Conservation (phyloP, 2,797 vertebrate species). For the Scleropages formosus region DNA sequence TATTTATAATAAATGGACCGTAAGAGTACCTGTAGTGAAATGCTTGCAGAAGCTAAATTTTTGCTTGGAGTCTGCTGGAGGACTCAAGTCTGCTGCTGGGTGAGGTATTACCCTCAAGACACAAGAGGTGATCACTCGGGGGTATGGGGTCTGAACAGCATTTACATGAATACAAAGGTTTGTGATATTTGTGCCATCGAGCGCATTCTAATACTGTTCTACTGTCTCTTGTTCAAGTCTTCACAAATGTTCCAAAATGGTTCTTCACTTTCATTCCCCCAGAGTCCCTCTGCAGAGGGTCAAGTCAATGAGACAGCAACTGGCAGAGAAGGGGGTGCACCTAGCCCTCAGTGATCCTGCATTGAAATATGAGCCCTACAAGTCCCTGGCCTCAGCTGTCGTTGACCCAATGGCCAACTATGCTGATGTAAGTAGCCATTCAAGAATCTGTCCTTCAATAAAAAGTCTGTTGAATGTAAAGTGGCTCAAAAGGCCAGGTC, state of each 20-base stretch:
- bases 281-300: conserved; percentile 68
- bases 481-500: neutral
- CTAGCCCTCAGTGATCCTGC: conserved; percentile 53
- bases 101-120: too few relatives aligned
- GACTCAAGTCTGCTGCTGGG: too few relatives aligned
- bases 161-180: too few relatives aligned
- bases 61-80: too few relatives aligned
- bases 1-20: too few relatives aligned
- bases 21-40: too few relatives aligned
- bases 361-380: conserved; percentile 55
- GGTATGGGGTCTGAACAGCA: too few relatives aligned
- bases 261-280: neutral
- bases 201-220: neutral
- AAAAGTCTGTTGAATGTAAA: neutral
- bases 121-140: too few relatives aligned
- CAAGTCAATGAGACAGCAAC: conserved; percentile 65
- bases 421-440: conserved; percentile 61
- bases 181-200: neutral
- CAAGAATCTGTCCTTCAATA: neutral
- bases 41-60: too few relatives aligned
- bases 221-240: neutral
- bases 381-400: conserved; percentile 39
- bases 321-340: conserved; percentile 60
- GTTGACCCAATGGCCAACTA: conserved; percentile 69
- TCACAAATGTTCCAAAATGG: too few relatives aligned